phyloP scores from a whole-genome alignment of 2,888 invertebrate genomes.

The Agrochola lota region DNA sequence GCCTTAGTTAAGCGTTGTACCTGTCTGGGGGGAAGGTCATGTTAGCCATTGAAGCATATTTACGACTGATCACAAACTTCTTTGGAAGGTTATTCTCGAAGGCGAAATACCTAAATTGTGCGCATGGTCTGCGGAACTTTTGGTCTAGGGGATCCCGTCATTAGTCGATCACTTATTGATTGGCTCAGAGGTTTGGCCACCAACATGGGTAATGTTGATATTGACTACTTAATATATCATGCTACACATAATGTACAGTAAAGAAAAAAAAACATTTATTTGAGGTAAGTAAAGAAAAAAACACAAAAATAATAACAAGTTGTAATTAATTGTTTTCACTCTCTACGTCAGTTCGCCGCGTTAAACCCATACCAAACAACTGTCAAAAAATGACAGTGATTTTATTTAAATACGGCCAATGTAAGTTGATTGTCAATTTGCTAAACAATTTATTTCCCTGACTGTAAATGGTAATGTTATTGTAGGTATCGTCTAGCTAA shows the following conservation, averaged over 20 bases:
- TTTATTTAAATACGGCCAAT: neutral
- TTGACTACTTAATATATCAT: neutral
- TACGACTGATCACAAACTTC: neutral
- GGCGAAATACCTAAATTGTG: neutral
- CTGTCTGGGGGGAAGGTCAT: neutral
- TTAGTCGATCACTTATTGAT: neutral
- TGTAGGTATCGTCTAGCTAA: neutral
- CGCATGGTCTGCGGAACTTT: neutral
- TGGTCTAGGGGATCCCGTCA: neutral
- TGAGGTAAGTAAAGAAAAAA: no score
- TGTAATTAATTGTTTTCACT: no score
- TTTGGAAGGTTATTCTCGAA: neutral
- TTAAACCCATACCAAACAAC: no score
- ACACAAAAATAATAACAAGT: no score
- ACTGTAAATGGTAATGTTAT: neutral
- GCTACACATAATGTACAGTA: neutral
- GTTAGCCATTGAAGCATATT: neutral
- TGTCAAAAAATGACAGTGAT: neutral
- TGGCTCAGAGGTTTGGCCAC: neutral
- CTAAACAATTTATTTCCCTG: neutral
- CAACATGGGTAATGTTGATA: neutral
- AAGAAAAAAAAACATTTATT: no score
- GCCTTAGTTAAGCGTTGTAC: conserved; percentile 19
- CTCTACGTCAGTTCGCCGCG: no score
- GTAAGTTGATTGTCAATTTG: neutral